Percentiles rank a stretch among this genome's conserved stretches.
Evolutionary conservation across 2,113 vertebrate species (phyloP).

Genomic region (Sorex araneus): DNA sequence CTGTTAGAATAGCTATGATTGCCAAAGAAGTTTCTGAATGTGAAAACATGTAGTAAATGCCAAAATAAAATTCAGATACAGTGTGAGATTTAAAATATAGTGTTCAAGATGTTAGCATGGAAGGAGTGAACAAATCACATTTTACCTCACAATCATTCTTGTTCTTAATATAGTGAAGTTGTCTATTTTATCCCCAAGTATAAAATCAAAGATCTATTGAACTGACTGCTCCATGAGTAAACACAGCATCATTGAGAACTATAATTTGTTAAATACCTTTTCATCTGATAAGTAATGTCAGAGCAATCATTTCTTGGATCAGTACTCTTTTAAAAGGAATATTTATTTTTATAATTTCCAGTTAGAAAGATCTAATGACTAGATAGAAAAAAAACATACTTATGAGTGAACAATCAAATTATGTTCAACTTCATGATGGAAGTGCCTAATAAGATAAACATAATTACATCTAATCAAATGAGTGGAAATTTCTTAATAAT

Average conservation of each 20-base stretch:
- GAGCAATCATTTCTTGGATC: conserved; percentile 40
- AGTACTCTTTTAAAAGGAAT: conserved; percentile 43
- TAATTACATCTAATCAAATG: conserved; percentile 74
- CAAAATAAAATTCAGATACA: conserved; percentile 11
- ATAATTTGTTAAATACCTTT: conserved; percentile 46
- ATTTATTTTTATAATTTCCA: conserved; percentile 69
- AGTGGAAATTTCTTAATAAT: conserved; percentile 45
- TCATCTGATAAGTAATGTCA: background rate
- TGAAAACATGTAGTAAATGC: background rate
- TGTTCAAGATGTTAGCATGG: background rate
- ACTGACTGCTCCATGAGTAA: conserved; percentile 6
- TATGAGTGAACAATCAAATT: conserved; percentile 67
- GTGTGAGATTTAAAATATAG: background rate
- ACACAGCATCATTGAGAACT: background rate
- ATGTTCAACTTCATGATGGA: conserved; percentile 37
- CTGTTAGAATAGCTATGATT: background rate
- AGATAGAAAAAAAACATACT: conserved; percentile 51
- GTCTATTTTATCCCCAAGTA: background rate
- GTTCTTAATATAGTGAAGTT: background rate
- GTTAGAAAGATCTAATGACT: conserved; percentile 52
- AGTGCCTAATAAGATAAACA: conserved; percentile 50
- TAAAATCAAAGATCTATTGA: background rate
- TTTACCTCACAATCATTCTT: conserved; percentile 19
- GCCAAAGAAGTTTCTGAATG: background rate
- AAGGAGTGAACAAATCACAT: background rate